Conservation (phyloP, 1,140 invertebrate genomes). For the Scaptodrosophila lebanonensis region DNA sequence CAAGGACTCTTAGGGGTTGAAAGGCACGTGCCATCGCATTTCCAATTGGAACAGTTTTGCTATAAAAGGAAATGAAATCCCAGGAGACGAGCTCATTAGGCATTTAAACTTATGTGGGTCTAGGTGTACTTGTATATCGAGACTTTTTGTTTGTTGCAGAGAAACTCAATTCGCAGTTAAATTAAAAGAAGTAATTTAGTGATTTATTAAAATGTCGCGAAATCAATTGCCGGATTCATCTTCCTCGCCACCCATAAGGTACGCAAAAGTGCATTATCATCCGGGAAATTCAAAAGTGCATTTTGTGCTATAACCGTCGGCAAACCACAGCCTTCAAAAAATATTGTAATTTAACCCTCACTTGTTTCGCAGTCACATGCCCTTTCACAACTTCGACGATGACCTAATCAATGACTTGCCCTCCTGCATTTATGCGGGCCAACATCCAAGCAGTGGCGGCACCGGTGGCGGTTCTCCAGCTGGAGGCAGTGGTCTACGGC, state of each 20-base stretch:
- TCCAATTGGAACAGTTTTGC: slow-evolving; percentile 53
- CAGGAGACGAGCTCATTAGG: slow-evolving; percentile 56
- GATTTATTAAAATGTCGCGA: slow-evolving; percentile 59
- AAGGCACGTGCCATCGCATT: slow-evolving; percentile 29
- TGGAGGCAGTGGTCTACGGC: slow-evolving; percentile 43
- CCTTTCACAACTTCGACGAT: slow-evolving; percentile 76
- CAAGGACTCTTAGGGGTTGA: slow-evolving; percentile 50
- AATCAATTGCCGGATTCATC: slow-evolving; percentile 79
- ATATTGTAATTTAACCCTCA: background rate
- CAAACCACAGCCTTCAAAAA: background rate
- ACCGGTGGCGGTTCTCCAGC: slow-evolving; percentile 15
- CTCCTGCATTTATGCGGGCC: slow-evolving; percentile 75
- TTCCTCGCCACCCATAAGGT: slow-evolving; percentile 79
- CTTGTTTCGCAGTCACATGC: slow-evolving; percentile 51
- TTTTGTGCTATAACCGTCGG: slow-evolving; percentile 18
- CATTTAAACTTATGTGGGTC: slow-evolving; percentile 50
- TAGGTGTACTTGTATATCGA: too few relatives aligned
- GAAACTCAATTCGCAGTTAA: background rate
- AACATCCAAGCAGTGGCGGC: slow-evolving; percentile 37
- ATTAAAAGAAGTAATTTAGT: background rate
- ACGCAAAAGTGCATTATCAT: too few relatives aligned
- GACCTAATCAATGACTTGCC: slow-evolving; percentile 75
- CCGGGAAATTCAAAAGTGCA: too few relatives aligned
- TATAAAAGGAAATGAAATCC: slow-evolving; percentile 67
- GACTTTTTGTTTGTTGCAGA: background rate